Conservation (phyloP, 2,888 invertebrate genomes). For the Calephelis perditalis region DNA sequence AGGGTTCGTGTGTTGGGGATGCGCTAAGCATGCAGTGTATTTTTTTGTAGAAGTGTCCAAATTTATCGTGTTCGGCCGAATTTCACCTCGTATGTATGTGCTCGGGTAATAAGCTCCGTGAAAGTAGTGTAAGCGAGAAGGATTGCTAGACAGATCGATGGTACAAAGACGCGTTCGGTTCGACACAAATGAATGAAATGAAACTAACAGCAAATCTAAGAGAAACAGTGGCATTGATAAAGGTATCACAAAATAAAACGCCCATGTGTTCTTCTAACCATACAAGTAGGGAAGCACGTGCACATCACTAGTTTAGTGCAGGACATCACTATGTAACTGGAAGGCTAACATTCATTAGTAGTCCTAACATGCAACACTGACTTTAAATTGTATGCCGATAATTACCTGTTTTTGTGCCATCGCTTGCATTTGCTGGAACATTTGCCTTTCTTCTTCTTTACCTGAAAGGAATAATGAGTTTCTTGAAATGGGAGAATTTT, state of each 20-base stretch:
- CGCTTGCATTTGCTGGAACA: conserved; percentile 98
- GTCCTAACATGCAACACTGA: conserved; percentile 44
- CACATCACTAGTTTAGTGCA: conserved; percentile 55
- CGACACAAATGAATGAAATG: conserved; percentile 72
- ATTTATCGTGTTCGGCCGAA: conserved; percentile 58
- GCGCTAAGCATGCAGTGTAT: conserved; percentile 77
- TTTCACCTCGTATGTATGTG: conserved; percentile 39
- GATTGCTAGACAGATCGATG: conserved; percentile 53
- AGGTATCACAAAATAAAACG: conserved; percentile 79
- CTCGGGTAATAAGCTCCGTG: conserved; percentile 63
- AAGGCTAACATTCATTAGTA: conserved; percentile 27
- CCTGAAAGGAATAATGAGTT: conserved; percentile 77
- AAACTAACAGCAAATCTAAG: conserved; percentile 75
- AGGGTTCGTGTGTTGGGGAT: conserved; percentile 73
- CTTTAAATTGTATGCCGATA: conserved; percentile 40
- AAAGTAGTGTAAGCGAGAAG: conserved; percentile 58
- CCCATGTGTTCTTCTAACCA: conserved; percentile 63
- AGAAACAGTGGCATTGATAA: conserved; percentile 75
- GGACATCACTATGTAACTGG: conserved; percentile 36
- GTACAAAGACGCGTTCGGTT: conserved; percentile 62
- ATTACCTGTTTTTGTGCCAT: conserved; percentile 97
- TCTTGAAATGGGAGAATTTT: background rate
- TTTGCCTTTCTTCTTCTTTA: conserved; percentile 96
- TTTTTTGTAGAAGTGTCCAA: conserved; percentile 35
- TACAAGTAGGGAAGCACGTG: conserved; percentile 67